These are phyloP conservation scores for Canis aureus DNA, from an alignment of 2,113 vertebrate species.

Conservation along the genomic window DNA sequence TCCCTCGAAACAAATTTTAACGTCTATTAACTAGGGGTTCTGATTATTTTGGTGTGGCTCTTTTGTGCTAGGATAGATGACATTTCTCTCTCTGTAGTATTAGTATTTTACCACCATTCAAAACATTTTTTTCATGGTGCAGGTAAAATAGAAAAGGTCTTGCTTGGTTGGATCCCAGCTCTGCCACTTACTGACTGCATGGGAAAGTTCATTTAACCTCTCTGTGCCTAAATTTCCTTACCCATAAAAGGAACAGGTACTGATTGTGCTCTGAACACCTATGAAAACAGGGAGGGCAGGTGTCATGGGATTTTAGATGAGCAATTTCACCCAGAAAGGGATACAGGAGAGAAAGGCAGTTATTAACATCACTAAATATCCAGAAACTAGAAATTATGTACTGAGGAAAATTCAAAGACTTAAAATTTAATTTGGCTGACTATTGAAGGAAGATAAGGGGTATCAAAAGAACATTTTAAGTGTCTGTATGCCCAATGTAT, in stretches of 20 bases:
- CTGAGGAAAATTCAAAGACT: background rate
- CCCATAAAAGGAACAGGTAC: background rate
- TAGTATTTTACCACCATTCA: background rate
- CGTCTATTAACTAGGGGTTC: background rate
- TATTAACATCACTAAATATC: background rate
- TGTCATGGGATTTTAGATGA: background rate
- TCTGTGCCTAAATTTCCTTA: background rate
- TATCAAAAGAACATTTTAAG: background rate
- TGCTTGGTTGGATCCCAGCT: background rate
- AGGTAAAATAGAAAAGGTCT: background rate
- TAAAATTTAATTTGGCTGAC: background rate
- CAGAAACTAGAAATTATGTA: background rate
- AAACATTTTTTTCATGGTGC: background rate
- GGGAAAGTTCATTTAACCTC: background rate
- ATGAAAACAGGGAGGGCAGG: background rate
- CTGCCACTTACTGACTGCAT: background rate
- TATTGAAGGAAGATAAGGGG: background rate
- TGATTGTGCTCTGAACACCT: background rate
- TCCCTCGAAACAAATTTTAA: background rate
- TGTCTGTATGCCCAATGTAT: background rate
- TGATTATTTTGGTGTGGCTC: background rate
- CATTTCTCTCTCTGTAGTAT: slow-evolving; percentile 1
- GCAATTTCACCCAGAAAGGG: background rate
- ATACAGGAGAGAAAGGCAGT: background rate
- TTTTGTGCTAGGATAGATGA: background rate